Evolutionary conservation across 2,797 vertebrate genomes (phyloP).

Genomic region (Hyperoplus lanceolatus): DNA sequence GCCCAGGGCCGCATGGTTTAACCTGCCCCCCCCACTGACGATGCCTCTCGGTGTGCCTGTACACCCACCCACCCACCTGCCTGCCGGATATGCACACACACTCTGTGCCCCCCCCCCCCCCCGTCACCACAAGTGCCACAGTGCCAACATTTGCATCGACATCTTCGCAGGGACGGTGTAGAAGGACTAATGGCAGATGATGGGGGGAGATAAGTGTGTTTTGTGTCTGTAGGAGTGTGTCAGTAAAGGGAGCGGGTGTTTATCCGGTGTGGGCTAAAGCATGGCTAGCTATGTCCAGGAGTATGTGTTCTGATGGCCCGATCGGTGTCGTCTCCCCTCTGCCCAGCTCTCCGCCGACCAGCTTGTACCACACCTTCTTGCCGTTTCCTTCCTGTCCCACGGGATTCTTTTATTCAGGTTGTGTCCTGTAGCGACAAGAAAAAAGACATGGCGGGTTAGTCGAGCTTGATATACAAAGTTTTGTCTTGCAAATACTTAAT

Average conservation of each 20-base stretch:
- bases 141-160: conserved; percentile 65
- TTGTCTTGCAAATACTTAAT: conserved; percentile 27
- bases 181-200: conserved; percentile 25
- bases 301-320: conserved; percentile 2
- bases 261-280: conserved; percentile 69
- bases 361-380: conserved; percentile 26
- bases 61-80: conserved; percentile 61
- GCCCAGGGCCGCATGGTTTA: conserved; percentile 97
- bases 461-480: neutral
- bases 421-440: conserved; percentile 65
- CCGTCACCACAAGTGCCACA: conserved; percentile 77
- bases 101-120: conserved; percentile 72
- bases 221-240: conserved; percentile 22
- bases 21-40: conserved; percentile 48
- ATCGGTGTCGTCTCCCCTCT: conserved; percentile 37
- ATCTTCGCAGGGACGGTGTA: conserved; percentile 57
- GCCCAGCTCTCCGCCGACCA: conserved; percentile 33
- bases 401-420: conserved; percentile 32
- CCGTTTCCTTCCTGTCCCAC: conserved; percentile 45
- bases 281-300: conserved; percentile 50
- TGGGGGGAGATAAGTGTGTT: neutral
- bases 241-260: conserved; percentile 20
- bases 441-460: conserved; percentile 38
- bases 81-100: conserved; percentile 60
- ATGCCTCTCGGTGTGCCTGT: conserved; percentile 61